A percentile compares a stretch with the other conserved stretches of the same genome.
Evolutionary conservation across 2,113 vertebrate species (phyloP).

Genomic region (Buteo buteo): DNA sequence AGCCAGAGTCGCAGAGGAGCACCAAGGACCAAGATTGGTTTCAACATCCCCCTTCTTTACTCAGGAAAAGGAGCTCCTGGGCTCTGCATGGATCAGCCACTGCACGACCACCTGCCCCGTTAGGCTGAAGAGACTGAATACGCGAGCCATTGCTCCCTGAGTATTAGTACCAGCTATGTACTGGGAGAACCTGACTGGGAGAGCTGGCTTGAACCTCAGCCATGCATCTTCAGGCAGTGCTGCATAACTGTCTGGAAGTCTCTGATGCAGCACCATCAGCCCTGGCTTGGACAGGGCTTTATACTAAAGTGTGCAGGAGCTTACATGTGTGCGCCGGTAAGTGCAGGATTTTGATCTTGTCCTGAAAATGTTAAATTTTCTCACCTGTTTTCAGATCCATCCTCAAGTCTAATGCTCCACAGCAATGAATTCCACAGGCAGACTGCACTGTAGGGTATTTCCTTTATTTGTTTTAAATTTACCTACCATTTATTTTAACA

Average conservation of each 20-base stretch:
- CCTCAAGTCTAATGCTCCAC: background rate
- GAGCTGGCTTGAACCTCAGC: background rate
- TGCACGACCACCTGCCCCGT: accelerated
- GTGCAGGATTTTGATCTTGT: background rate
- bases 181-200: background rate
- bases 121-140: accelerated
- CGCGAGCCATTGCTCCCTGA: accelerated
- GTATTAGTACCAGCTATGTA: background rate
- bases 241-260: background rate
- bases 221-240: background rate
- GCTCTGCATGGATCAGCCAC: accelerated
- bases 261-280: background rate
- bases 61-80: background rate
- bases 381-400: background rate
- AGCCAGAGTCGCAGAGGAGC: background rate
- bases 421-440: background rate
- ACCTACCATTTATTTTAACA: conserved; percentile 56
- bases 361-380: background rate
- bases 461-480: conserved; percentile 59
- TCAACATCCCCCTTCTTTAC: background rate
- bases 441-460: conserved; percentile 4
- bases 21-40: background rate
- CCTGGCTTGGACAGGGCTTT: background rate
- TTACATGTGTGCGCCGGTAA: background rate
- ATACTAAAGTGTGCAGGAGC: background rate